Percentiles rank a stretch among this genome's conserved stretches.
Conservation (phyloP, 2,797 vertebrate species). For the Percopsis omiscomaycus region DNA sequence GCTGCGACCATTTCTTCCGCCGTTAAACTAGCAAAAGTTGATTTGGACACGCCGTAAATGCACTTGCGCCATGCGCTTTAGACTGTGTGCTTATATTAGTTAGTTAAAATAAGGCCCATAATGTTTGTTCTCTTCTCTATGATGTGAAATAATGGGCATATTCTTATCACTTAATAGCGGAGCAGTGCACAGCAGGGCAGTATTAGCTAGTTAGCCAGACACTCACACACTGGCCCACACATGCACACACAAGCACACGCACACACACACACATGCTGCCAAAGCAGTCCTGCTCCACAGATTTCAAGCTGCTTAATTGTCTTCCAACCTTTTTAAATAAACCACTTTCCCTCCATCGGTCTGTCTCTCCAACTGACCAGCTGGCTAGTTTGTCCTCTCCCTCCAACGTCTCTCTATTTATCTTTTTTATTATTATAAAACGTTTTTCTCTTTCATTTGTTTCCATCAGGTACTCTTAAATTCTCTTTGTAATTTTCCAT, state of each 20-base stretch:
- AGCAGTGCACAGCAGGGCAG: slow-evolving; percentile 12
- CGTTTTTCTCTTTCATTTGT: not conserved
- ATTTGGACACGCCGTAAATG: too few species aligned
- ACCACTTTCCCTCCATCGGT: not conserved
- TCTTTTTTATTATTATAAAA: slow-evolving; percentile 3
- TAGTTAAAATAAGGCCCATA: not conserved
- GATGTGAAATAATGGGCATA: slow-evolving; percentile 27
- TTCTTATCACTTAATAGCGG: slow-evolving; percentile 54
- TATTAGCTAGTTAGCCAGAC: slow-evolving; percentile 2
- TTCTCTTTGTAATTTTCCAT: not conserved
- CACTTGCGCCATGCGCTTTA: too few species aligned
- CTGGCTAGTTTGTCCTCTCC: slow-evolving; percentile 21
- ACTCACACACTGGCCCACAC: not conserved
- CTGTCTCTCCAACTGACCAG: not conserved
- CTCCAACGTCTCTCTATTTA: not conserved
- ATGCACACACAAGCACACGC: slow-evolving; percentile 2
- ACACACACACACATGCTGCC: slow-evolving; percentile 58
- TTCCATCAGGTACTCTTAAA: not conserved
- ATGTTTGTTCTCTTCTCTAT: slow-evolving; percentile 12
- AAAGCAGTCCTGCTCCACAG: slow-evolving; percentile 71
- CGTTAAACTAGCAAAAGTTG: too few species aligned
- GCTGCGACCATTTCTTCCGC: too few species aligned
- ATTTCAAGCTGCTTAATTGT: slow-evolving; percentile 45
- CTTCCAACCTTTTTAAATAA: slow-evolving; percentile 42
- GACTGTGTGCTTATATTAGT: too few species aligned